These are phyloP conservation scores for Thymallus thymallus DNA, from an alignment of 2,113 vertebrate species.

Conservation along the genomic window DNA sequence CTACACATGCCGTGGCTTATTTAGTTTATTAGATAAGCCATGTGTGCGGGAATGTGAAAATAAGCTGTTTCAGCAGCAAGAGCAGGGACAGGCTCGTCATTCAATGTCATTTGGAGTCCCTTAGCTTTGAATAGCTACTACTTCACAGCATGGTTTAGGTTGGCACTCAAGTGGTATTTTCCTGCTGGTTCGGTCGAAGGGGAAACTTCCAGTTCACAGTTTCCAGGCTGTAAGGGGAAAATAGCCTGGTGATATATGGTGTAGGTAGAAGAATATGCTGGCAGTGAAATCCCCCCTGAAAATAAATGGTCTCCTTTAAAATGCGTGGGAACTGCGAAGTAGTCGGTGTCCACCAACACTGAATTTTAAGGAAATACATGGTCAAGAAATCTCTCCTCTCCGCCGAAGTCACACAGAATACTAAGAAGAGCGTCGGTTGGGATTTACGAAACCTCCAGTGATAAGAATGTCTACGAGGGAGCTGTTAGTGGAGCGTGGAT, in stretches of 20 bases:
- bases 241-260: not conserved
- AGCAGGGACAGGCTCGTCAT: not conserved
- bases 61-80: no score
- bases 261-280: not conserved
- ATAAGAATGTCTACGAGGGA: no score
- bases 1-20: no score
- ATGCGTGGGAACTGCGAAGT: not conserved
- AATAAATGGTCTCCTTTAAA: not conserved
- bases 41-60: conserved; percentile 1
- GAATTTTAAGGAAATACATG: not conserved
- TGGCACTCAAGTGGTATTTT: not conserved
- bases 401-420: no score
- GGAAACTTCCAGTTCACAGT: not conserved
- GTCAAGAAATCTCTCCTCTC: not conserved
- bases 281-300: not conserved
- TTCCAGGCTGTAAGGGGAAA: conserved; percentile 9
- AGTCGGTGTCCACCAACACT: no score
- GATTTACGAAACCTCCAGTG: no score
- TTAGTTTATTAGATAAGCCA: not conserved
- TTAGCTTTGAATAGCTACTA: not conserved
- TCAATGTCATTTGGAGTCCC: not conserved
- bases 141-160: not conserved
- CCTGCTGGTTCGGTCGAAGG: not conserved
- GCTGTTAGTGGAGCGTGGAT: no score
- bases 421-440: no score